Evolutionary conservation across 2,888 invertebrate species (phyloP), one percentile per base, ranked within the genome.

Genomic region (Sarcophaga rosellei): DNA sequence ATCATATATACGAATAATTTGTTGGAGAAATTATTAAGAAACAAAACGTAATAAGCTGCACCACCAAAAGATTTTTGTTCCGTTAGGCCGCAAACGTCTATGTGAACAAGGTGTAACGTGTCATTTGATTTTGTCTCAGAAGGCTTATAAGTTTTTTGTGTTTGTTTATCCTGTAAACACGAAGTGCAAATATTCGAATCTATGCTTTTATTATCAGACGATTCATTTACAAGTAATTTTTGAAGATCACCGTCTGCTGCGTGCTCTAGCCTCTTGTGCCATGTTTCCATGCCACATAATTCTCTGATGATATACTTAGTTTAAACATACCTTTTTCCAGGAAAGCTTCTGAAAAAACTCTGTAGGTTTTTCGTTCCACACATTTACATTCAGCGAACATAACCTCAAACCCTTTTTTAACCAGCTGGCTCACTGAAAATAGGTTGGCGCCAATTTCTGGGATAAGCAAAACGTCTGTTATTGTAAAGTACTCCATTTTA

Each of bases 381-480:
- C 72, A 65, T 63, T 63, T 69, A 61, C 44, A 15, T 1, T 44
- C 25, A 47, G 12, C 10, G n/a, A 69, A 75, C 20, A 44, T n/a
- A 63, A 75, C 72, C 17, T 65, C 63, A 59, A 57, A 57, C 1
- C 76, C 81, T 12, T 75, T 72, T 72, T 70, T 63, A 23, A 45
- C 45, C 11, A 76, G 21, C 53, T 68, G 65, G 23, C 65, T 73
- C 25, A 80, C 80, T 57, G 80, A 80, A 21, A 81, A 62, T 23
- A 81, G 61, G 61, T 75, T 81, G 5, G 74, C 74, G 62, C 70
- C 70, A 45, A 78, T 61, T n/a, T 70, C 70, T 15, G 78, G 78
- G 23, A 81, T 69, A 47, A 47, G n/a, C 47, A 81, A 61, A 20
- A 81, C 72, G 57, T 70, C 57, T 65, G 76, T 44, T 47, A 81